Evolutionary conservation across 1,140 invertebrate genomes (phyloP), one percentile per base, ranked within the genome.

Genomic region (Pygmarrhopalites habei): DNA sequence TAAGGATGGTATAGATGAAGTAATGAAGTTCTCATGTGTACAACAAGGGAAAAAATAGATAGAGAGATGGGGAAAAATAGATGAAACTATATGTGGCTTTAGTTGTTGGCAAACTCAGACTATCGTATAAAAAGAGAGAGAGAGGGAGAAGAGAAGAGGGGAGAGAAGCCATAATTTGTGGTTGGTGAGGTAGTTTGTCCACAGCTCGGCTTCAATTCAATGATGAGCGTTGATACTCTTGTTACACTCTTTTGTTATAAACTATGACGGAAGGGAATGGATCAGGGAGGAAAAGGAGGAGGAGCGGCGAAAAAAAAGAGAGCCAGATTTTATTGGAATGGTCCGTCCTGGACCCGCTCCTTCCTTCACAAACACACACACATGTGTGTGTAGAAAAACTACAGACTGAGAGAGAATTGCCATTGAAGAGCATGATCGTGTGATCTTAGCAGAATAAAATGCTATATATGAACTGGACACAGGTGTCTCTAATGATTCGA

Each of bases 401-500:
- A 35, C 5, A 35, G 32, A 15, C 32, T 7, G 32, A 7, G 32
- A 35, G 32, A 55, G 17, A 4, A 62, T 57, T 59, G 62, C 56
- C 47, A 46, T 59, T 58, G 55, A 63, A 55, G 56, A 61, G 32
- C 35, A 60, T 66, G 53, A 66, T 66, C 12, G 56, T 57, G 49
- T 52, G 59, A 66, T 63, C 65, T 60, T 63, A 41, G 60, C 46
- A 60, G 51, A 67, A 67, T 63, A 63, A 63, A 64, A 62, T 63
- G 60, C 60, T 41, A 63, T 58, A 43, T 62, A 67, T 67, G 60
- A 67, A 67, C 56, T 67, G 61, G 65, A 67, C 65, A 64, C 65
- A 67, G 65, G 65, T 67, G 65, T 60, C 59, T 39, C 51, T 67
- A 60, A 67, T 67, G 65, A 67, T 55, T n/a, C n/a, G n/a, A n/a